phyloP scores from a whole-genome alignment of 2,113 vertebrate genomes.

The Eulemur macaco region DNA sequence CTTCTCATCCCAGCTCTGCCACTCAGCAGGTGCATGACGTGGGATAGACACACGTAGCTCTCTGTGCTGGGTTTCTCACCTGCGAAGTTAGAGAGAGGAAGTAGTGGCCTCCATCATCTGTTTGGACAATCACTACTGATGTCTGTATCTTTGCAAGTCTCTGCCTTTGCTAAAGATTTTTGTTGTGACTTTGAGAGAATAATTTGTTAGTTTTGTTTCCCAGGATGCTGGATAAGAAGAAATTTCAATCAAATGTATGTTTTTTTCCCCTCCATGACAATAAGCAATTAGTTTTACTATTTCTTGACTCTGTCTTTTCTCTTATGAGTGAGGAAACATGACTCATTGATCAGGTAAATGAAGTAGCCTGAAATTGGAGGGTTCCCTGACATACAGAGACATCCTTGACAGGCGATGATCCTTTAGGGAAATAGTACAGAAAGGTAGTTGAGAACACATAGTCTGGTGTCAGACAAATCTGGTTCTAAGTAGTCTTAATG shows the following conservation, averaged over 20 bases:
- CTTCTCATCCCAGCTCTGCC: neutral
- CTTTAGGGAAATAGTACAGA: neutral
- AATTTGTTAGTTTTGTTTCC: neutral
- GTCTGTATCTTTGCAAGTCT: neutral
- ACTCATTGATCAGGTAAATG: conserved; percentile 17
- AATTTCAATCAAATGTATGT: neutral
- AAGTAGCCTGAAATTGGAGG: neutral
- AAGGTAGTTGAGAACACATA: neutral
- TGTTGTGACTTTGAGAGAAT: neutral
- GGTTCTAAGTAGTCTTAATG: neutral
- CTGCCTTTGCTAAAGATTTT: neutral
- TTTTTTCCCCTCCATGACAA: neutral
- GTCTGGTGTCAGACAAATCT: neutral
- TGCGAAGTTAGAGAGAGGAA: neutral
- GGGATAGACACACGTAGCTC: neutral
- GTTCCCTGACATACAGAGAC: neutral
- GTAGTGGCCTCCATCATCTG: neutral
- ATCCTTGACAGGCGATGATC: neutral
- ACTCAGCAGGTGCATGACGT: neutral
- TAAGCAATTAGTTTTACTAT: conserved; percentile 25
- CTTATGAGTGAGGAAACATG: neutral
- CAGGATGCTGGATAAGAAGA: neutral
- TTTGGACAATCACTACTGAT: neutral
- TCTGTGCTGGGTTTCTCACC: neutral
- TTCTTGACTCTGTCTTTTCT: neutral